Conservation (phyloP, 2,113 vertebrate species). For the Phasianus colchicus region DNA sequence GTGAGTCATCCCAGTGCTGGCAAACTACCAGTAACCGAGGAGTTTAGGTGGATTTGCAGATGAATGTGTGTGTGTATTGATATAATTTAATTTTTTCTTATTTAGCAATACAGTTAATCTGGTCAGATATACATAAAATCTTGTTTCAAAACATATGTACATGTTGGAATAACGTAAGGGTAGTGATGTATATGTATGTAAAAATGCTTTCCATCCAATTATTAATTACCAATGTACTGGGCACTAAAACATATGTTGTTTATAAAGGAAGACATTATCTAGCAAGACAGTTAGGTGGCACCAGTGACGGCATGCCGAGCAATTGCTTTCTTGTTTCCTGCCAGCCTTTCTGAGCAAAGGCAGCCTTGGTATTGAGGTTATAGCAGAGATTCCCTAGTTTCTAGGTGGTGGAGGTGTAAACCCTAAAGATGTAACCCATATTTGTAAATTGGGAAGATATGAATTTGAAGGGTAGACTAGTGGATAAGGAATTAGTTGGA, state of each 20-base stretch:
- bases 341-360: neutral
- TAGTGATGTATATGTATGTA: neutral
- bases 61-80: neutral
- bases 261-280: rapidly evolving
- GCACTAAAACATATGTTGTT: neutral
- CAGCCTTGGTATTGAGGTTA: neutral
- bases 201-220: neutral
- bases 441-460: neutral
- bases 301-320: neutral
- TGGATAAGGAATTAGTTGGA: too few species aligned
- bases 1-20: neutral
- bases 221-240: neutral
- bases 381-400: neutral
- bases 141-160: neutral
- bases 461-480: too few species aligned
- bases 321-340: neutral
- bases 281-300: neutral
- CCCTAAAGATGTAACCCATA: neutral
- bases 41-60: neutral
- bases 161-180: neutral
- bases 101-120: neutral
- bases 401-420: neutral
- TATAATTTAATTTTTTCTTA: neutral
- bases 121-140: neutral
- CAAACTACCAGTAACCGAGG: neutral